Percentiles rank a stretch among this genome's conserved stretches.
phyloP scores from a whole-genome alignment of 2,888 invertebrate genomes.

The Xanthia togata region DNA sequence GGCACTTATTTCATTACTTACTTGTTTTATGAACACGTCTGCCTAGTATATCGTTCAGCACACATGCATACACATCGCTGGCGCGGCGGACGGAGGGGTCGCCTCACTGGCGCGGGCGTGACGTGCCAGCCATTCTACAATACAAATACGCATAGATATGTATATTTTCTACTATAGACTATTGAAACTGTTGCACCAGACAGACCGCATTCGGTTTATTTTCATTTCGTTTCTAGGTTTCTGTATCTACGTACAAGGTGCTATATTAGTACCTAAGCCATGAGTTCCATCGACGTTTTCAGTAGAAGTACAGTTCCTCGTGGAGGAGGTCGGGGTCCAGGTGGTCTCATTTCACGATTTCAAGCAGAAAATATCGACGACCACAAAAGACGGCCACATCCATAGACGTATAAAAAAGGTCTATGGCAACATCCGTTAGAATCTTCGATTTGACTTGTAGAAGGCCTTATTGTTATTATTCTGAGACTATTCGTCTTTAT shows the following conservation, averaged over 20 bases:
- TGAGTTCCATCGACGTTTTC: neutral
- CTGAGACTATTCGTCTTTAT: neutral
- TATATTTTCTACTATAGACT: neutral
- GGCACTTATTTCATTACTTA: neutral
- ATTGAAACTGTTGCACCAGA: neutral
- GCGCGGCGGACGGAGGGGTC: slow-evolving; percentile 13
- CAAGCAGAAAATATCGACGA: neutral
- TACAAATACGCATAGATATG: neutral
- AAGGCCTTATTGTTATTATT: neutral
- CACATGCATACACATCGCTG: neutral
- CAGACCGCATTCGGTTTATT: neutral
- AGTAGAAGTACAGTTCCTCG: neutral
- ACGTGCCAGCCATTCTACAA: slow-evolving; percentile 21
- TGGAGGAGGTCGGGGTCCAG: neutral
- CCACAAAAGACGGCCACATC: neutral
- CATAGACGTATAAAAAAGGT: too few relatives aligned
- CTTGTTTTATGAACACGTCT: neutral
- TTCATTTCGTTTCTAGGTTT: neutral
- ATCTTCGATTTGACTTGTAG: neutral
- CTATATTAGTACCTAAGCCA: neutral
- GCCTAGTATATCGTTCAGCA: neutral
- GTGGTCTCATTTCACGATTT: neutral
- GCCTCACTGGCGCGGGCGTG: slow-evolving; percentile 7
- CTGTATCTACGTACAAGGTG: neutral
- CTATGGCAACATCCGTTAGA: neutral